A percentile compares a stretch with the other conserved stretches of the same genome.
Evolutionary conservation across 1,140 invertebrate species (phyloP).

Genomic region (Halotydeus destructor): DNA sequence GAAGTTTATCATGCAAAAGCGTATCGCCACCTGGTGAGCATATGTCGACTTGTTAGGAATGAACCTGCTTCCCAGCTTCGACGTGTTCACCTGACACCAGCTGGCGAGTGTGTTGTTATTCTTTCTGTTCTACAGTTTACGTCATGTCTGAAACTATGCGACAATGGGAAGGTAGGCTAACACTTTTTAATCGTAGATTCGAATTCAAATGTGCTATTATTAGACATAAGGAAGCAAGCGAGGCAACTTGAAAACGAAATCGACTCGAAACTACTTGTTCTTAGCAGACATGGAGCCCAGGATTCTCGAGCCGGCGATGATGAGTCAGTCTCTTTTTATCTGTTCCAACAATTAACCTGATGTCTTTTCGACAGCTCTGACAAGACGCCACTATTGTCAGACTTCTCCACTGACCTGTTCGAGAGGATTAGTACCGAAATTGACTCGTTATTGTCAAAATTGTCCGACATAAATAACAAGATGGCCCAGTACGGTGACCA

Average conservation of each 20-base stretch:
- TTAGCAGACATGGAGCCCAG: slow-evolving; percentile 72
- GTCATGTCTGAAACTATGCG: no score
- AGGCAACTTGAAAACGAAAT: slow-evolving; percentile 87
- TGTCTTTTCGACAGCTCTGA: slow-evolving; percentile 27
- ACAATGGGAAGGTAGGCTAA: no score
- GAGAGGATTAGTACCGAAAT: slow-evolving; percentile 78
- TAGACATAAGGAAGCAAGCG: slow-evolving; percentile 79
- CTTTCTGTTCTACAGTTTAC: no score
- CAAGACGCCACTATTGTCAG: slow-evolving; percentile 55
- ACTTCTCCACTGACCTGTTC: slow-evolving; percentile 47
- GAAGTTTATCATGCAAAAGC: no score
- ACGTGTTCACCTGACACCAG: no score
- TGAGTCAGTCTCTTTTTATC: slow-evolving; percentile 11
- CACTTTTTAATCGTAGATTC: no score
- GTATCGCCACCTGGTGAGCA: no score
- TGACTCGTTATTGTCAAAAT: slow-evolving; percentile 63
- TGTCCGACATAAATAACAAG: slow-evolving; percentile 60
- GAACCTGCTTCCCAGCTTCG: no score
- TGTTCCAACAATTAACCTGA: neutral
- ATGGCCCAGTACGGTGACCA: slow-evolving; percentile 47
- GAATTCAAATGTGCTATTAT: no score
- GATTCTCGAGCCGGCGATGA: slow-evolving; percentile 11
- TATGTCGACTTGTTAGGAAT: no score
- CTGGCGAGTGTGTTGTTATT: no score
- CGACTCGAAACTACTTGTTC: slow-evolving; percentile 79